Evolutionary conservation across 2,888 invertebrate genomes (phyloP), one percentile per base, ranked within the genome.

Genomic region (Amphipoea oculea): DNA sequence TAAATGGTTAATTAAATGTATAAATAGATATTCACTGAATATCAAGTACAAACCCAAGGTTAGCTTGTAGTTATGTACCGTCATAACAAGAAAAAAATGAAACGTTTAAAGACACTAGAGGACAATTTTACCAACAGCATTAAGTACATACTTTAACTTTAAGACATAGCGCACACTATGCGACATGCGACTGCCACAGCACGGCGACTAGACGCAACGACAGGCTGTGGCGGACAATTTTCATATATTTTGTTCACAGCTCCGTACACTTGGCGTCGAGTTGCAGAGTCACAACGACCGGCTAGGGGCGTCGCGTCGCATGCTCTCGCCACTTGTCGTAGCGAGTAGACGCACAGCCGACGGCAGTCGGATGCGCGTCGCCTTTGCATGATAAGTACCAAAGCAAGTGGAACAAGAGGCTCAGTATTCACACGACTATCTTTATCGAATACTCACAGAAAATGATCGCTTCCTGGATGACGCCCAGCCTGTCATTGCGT

Each of bases 51-150:
- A 54, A 23, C 20, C 4, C 51, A 69, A 77, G 42, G 29, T n/a
- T 51, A 48, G 11, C 20, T 42, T 6, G 4, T n/a, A 12, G 51
- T 6, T 29, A n/a, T 2, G 62, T n/a, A n/a, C 20, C 12, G 7
- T 60, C 9, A 36, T 63, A 73, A 69, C 29, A 54, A 71, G 62
- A 63, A 72, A 63, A 72, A 77, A 62, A 48, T 62, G n/a, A 69
- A 73, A 78, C 70, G 0, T 57, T 71, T 51, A 74, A 23, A 60
- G 20, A 40, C 51, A 74, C 12, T 54, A 40, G 11, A 63, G 62
- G 79, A 45, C n/a, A 73, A 54, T 70, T n/a, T 70, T n/a, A 57
- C 20, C 23, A 79, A 62, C 29, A 79, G 4, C 23, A 23, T 51
- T 51, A 29, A 36, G n/a, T 54, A 54, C 12, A n/a, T 36, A 29